Evolutionary conservation across 2,888 invertebrate species (phyloP).

Genomic region (Agrochola lota): DNA sequence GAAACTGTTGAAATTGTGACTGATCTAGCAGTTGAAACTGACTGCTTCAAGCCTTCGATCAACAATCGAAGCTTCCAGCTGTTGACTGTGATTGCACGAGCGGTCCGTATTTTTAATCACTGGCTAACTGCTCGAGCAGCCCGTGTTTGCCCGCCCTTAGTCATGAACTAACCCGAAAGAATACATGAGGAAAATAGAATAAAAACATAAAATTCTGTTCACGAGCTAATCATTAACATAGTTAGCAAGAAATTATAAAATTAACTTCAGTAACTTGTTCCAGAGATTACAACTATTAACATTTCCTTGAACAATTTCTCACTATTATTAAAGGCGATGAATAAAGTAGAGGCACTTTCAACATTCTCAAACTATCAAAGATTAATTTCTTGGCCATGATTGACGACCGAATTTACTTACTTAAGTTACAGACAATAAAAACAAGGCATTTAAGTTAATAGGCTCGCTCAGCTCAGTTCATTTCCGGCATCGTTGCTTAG

Average conservation of each 20-base stretch:
- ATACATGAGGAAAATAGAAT: neutral
- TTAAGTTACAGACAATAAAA: slow-evolving; percentile 32
- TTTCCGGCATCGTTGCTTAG: slow-evolving; percentile 62
- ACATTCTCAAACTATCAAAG: slow-evolving; percentile 35
- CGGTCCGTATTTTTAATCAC: too few species aligned
- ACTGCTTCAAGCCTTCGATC: too few species aligned
- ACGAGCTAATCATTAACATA: slow-evolving; percentile 8
- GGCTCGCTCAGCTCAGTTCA: slow-evolving; percentile 28
- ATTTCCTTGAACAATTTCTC: slow-evolving; percentile 30
- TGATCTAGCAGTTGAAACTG: too few species aligned
- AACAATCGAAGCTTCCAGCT: too few species aligned
- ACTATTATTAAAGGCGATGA: neutral
- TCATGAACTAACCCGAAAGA: neutral
- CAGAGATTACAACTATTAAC: slow-evolving; percentile 10
- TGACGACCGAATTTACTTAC: slow-evolving; percentile 29
- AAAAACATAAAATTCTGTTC: neutral
- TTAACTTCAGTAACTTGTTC: slow-evolving; percentile 25
- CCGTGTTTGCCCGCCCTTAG: neutral
- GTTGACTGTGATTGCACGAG: too few species aligned
- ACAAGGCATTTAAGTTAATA: slow-evolving; percentile 44
- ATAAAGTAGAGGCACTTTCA: slow-evolving; percentile 35
- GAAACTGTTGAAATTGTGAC: too few species aligned
- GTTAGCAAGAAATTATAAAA: slow-evolving; percentile 33
- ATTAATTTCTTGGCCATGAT: slow-evolving; percentile 37
- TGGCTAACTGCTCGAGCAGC: too few species aligned